A percentile compares a stretch with the other conserved stretches of the same genome.
Evolutionary conservation across 2,888 invertebrate genomes (phyloP).

Genomic region (Hypercompe scribonia): DNA sequence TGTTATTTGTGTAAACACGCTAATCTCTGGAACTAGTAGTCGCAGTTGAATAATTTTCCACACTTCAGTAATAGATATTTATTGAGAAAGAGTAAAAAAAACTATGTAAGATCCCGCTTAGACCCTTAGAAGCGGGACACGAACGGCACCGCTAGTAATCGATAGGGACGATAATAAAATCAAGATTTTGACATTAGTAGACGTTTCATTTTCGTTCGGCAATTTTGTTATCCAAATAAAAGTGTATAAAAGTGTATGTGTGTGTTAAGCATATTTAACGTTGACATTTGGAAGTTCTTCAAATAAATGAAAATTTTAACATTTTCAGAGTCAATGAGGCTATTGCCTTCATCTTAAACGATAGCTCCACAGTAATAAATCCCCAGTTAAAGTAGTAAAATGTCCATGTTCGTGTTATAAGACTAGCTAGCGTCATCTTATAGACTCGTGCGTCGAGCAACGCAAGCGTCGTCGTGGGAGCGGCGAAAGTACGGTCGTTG

Average conservation of each 20-base stretch:
- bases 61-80: background rate
- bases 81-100: background rate
- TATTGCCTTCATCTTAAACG: slow-evolving; percentile 8
- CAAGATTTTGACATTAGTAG: background rate
- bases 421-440: slow-evolving; percentile 64
- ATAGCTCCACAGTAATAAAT: slow-evolving; percentile 20
- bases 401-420: slow-evolving; percentile 36
- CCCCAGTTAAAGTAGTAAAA: slow-evolving; percentile 43
- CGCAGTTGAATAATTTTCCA: too few relatives aligned
- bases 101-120: background rate
- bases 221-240: background rate
- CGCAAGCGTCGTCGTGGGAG: slow-evolving; percentile 78
- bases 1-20: background rate
- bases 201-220: slow-evolving; percentile 9
- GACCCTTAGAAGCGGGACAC: background rate
- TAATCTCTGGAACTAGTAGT: background rate
- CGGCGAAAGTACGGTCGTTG: slow-evolving; percentile 84
- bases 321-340: slow-evolving; percentile 26
- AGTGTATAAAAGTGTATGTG: too few relatives aligned
- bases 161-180: background rate
- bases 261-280: too few relatives aligned
- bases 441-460: slow-evolving; percentile 73
- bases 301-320: slow-evolving; percentile 28
- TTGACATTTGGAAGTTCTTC: slow-evolving; percentile 37
- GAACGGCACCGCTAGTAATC: background rate